phyloP scores from a whole-genome alignment of 2,113 vertebrate genomes.

The Forbesichthys agassizii region DNA sequence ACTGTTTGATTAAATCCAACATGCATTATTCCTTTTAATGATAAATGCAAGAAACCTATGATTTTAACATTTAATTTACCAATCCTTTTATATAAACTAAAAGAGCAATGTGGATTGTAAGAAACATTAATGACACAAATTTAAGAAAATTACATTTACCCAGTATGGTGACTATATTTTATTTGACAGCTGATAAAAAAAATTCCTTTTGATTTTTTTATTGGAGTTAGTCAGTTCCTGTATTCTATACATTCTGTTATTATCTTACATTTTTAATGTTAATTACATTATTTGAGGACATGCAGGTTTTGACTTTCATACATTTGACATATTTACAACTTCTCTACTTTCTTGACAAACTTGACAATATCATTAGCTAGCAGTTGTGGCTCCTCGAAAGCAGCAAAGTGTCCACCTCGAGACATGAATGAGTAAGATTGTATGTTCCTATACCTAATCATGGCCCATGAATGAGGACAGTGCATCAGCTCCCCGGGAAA shows the following conservation, averaged over 20 bases:
- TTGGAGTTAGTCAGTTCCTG: no score
- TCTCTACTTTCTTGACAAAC: slow-evolving; percentile 83
- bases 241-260: background rate
- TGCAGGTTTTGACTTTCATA: background rate
- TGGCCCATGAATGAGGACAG: slow-evolving; percentile 75
- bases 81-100: slow-evolving; percentile 3
- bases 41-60: background rate
- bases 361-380: slow-evolving; percentile 79
- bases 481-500: slow-evolving; percentile 81
- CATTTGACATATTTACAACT: slow-evolving; percentile 28
- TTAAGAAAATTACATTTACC: slow-evolving; percentile 16
- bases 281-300: background rate
- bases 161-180: slow-evolving; percentile 37
- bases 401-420: slow-evolving; percentile 85
- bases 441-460: slow-evolving; percentile 74
- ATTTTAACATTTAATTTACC: background rate
- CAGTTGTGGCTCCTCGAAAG: slow-evolving; percentile 84
- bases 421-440: slow-evolving; percentile 80
- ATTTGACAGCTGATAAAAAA: background rate
- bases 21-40: background rate
- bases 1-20: slow-evolving; percentile 3
- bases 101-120: background rate
- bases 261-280: slow-evolving; percentile 1
- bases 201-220: no score
- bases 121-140: background rate